Evolutionary conservation across 2,113 vertebrate species (phyloP).

Genomic region (Zosterops borbonicus): DNA sequence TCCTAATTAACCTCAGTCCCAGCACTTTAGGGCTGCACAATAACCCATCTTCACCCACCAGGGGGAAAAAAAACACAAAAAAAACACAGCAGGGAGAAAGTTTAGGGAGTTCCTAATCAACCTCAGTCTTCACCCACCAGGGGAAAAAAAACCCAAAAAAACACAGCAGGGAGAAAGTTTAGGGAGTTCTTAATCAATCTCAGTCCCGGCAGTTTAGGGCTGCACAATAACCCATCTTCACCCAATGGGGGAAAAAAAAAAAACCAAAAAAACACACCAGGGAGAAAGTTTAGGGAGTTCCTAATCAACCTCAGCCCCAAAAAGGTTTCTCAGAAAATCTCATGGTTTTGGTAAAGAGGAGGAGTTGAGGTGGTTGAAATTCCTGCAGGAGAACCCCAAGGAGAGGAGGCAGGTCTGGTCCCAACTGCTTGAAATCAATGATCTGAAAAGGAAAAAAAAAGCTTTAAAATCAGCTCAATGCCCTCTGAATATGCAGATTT

Average conservation of each 20-base stretch:
- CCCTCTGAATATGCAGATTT: neutral
- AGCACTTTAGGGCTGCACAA: too few species aligned
- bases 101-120: too few species aligned
- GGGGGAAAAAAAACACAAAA: too few species aligned
- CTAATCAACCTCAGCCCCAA: neutral
- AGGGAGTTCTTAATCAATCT: neutral
- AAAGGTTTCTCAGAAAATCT: accelerated
- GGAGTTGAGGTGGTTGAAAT: neutral
- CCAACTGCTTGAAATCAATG: accelerated
- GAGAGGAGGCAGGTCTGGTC: neutral
- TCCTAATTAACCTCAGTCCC: too few species aligned
- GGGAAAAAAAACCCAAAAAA: neutral
- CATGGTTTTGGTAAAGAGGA: neutral
- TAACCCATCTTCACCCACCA: too few species aligned
- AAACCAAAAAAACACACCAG: accelerated
- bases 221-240: too few species aligned
- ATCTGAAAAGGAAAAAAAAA: neutral
- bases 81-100: too few species aligned
- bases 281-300: neutral
- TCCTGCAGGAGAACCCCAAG: accelerated
- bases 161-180: accelerated
- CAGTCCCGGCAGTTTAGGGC: too few species aligned
- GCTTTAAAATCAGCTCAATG: neutral
- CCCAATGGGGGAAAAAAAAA: too few species aligned
- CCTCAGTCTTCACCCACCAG: accelerated